Percentiles rank a stretch among this genome's conserved stretches.
Conservation (phyloP, 2,113 vertebrate species). For the Charadrius vociferus region DNA sequence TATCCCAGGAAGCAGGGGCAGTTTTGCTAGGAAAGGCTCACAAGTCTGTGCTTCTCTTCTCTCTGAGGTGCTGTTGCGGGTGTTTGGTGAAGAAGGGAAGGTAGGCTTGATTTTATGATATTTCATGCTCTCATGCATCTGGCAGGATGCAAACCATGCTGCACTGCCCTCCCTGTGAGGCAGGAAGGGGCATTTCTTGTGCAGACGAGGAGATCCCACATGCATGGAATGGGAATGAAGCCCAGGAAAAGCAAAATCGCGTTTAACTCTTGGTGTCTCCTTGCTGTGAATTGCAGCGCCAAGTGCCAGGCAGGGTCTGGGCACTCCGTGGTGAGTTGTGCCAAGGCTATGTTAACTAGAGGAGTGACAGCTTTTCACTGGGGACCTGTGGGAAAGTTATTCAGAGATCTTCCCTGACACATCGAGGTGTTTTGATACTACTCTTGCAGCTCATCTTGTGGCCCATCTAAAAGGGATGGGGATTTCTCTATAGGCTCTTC, state of each 20-base stretch:
- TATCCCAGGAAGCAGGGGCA: not conserved
- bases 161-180: not conserved
- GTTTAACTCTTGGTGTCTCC: not conserved
- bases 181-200: not conserved
- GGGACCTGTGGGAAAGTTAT: not conserved
- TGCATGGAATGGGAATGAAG: not conserved
- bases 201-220: not conserved
- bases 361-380: not conserved
- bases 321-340: fast-evolving
- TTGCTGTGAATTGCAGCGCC: not conserved
- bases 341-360: not conserved
- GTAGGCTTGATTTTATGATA: not conserved
- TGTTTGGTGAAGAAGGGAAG: not conserved
- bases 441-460: not conserved
- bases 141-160: fast-evolving
- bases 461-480: not conserved
- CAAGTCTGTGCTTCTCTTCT: not conserved
- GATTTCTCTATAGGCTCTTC: not conserved
- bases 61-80: not conserved
- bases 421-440: not conserved
- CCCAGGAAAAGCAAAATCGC: not conserved
- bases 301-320: fast-evolving
- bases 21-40: not conserved
- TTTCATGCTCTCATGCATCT: not conserved
- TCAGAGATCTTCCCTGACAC: not conserved